Conservation (phyloP, 2,113 vertebrate species). For the Dromiciops gliroides region DNA sequence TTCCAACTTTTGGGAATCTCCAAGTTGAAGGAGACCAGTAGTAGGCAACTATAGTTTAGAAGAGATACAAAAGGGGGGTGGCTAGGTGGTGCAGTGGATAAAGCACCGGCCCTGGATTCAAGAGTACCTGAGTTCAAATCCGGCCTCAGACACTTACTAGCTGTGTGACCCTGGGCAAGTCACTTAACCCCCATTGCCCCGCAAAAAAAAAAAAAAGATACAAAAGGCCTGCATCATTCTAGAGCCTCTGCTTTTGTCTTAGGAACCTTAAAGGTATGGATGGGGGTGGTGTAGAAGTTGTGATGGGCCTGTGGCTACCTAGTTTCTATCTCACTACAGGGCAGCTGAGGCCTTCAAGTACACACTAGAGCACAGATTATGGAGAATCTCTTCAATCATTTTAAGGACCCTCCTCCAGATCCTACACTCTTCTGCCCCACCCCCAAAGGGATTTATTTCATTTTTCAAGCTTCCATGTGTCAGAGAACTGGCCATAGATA, state of each 20-base stretch:
- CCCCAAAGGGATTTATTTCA: background rate
- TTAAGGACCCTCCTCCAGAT: background rate
- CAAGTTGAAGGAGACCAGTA: background rate
- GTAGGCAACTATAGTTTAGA: background rate
- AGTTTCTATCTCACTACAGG: background rate
- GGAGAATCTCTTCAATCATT: background rate
- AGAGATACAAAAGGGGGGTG: background rate
- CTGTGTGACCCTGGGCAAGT: too few species aligned
- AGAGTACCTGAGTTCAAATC: too few species aligned
- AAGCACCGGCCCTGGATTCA: too few species aligned
- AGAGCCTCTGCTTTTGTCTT: background rate
- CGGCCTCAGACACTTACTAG: too few species aligned
- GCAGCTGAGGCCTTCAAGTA: background rate
- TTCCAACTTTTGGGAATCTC: background rate
- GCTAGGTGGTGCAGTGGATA: too few species aligned
- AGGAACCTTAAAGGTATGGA: background rate
- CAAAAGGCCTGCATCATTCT: conserved; percentile 16
- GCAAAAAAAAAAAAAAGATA: too few species aligned
- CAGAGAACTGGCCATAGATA: background rate
- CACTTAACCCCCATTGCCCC: too few species aligned
- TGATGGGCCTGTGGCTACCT: background rate
- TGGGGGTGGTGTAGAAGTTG: background rate
- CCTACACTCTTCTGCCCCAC: background rate
- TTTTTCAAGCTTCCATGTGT: conserved; percentile 5
- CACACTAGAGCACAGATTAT: background rate